These are phyloP conservation scores for Falco naumanni DNA, from an alignment of 2,797 vertebrate species.

Conservation along the genomic window DNA sequence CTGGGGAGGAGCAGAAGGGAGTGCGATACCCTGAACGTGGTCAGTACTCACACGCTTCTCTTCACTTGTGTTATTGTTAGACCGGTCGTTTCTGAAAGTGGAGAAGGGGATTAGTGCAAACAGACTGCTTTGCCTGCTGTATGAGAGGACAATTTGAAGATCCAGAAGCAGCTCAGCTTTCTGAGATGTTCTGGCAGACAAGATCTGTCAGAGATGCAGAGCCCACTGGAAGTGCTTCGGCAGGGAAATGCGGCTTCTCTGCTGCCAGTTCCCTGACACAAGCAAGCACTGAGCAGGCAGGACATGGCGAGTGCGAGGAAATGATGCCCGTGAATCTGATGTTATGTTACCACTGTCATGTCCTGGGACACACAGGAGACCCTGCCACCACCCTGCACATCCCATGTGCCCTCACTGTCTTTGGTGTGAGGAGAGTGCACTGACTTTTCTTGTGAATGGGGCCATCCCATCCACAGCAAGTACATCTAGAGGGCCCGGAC, in stretches of 20 bases:
- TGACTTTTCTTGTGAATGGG: neutral
- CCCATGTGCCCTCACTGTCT: neutral
- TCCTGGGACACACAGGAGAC: neutral
- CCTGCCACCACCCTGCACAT: neutral
- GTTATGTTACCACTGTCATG: neutral
- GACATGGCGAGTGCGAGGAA: accelerated
- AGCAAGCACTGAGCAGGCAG: neutral
- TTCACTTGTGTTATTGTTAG: neutral
- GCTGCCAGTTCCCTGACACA: neutral
- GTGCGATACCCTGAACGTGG: accelerated
- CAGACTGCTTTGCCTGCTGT: neutral
- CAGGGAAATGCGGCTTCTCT: neutral
- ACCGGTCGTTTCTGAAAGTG: neutral
- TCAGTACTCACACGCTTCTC: neutral
- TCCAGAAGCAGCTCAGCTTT: neutral
- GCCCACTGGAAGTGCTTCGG: accelerated
- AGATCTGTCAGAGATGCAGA: neutral
- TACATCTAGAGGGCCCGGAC: too few relatives aligned
- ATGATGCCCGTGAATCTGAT: neutral
- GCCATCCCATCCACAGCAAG: too few relatives aligned
- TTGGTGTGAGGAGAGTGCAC: neutral
- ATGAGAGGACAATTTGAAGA: neutral
- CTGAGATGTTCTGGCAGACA: neutral
- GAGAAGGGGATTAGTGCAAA: neutral
- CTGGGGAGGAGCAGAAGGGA: neutral